These are phyloP conservation scores for Seriola dumerili DNA, from an alignment of 2,113 vertebrate species.

Conservation along the genomic window DNA sequence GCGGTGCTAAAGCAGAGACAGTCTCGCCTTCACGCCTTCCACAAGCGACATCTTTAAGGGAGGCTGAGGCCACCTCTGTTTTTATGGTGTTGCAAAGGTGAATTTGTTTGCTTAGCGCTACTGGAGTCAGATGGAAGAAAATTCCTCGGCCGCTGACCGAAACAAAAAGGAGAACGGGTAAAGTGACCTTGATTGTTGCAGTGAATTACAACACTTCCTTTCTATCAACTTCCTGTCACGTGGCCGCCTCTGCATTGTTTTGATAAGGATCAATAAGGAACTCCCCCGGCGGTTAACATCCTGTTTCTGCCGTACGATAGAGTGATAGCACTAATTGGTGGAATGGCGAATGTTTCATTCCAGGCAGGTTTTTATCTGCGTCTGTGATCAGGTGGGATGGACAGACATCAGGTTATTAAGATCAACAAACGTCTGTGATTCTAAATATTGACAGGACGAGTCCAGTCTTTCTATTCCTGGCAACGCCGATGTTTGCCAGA, in stretches of 20 bases:
- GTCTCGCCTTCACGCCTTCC: conserved; percentile 44
- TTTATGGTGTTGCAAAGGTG: conserved; percentile 28
- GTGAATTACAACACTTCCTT: conserved; percentile 34
- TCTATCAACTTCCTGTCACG: conserved; percentile 14
- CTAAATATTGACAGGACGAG: background rate
- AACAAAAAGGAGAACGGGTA: background rate
- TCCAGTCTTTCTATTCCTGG: conserved; percentile 29
- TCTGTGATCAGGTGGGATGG: background rate
- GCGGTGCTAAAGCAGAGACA: conserved; percentile 27
- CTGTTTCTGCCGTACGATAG: conserved; percentile 13
- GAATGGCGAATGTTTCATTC: conserved; percentile 6
- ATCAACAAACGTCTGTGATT: background rate
- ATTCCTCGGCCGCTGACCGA: background rate
- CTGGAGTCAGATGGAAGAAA: background rate
- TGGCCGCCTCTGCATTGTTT: conserved; percentile 26
- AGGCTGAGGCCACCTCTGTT: background rate
- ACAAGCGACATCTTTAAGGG: conserved; percentile 15
- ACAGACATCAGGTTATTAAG: background rate
- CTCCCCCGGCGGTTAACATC: conserved; percentile 9
- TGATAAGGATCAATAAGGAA: background rate
- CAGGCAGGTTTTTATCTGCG: background rate
- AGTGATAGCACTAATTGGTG: background rate
- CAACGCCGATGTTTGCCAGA: background rate
- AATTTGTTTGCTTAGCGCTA: background rate
- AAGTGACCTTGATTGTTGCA: conserved; percentile 30